A percentile compares a stretch with the other conserved stretches of the same genome.
Conservation (phyloP, 2,888 invertebrate species). For the Lepetodrilus schrolli region DNA sequence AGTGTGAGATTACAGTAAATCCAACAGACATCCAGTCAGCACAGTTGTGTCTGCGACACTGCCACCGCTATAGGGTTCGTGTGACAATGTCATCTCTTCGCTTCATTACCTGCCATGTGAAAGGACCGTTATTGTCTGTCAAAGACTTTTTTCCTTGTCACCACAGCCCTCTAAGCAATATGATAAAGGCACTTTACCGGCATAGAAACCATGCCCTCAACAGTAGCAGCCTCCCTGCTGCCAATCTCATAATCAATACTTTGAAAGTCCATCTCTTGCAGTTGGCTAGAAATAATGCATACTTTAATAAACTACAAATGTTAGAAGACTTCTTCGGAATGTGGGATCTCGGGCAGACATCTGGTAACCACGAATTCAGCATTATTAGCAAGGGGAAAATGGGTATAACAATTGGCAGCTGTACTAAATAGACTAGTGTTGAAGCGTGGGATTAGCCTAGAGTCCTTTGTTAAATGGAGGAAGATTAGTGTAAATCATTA, state of each 20-base stretch:
- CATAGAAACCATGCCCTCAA: slow-evolving; percentile 1
- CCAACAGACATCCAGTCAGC: neutral
- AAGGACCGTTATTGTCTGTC: neutral
- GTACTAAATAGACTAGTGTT: no score
- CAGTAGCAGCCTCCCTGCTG: slow-evolving; percentile 8
- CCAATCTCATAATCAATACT: slow-evolving; percentile 11
- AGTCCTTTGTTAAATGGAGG: no score
- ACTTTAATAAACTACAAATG: neutral
- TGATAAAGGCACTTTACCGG: slow-evolving; percentile 18
- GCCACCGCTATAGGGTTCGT: no score
- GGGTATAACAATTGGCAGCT: no score
- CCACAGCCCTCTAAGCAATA: neutral
- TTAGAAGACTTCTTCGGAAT: neutral
- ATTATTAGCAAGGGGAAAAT: no score
- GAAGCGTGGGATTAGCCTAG: no score
- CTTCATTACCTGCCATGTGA: slow-evolving; percentile 21
- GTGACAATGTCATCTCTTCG: no score
- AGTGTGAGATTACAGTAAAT: neutral
- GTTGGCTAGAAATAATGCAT: neutral
- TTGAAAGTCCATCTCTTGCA: slow-evolving; percentile 5
- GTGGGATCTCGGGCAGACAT: no score
- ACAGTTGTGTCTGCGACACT: neutral
- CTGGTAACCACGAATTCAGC: no score
- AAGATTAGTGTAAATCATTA: no score
- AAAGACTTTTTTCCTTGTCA: slow-evolving; percentile 15